phyloP scores from a whole-genome alignment of 2,888 invertebrate species.

The Machimus atricapillus region DNA sequence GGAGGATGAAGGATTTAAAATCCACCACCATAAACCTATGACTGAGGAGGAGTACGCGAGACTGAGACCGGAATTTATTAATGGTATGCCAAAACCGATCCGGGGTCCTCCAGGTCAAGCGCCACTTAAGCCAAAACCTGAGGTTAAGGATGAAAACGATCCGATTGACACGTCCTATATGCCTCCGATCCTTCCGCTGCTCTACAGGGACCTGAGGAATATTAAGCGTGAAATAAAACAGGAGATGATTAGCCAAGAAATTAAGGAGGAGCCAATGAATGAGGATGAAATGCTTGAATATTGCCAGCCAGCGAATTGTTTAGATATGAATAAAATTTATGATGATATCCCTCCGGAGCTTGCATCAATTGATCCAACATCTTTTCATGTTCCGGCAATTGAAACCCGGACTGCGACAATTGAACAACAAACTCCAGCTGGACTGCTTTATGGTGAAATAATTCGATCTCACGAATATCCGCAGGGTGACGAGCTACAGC shows the following conservation, averaged over 20 bases:
- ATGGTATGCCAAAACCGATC: conserved; percentile 41
- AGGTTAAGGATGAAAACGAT: conserved; percentile 12
- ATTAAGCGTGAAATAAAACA: conserved; percentile 18
- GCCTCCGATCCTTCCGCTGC: not conserved
- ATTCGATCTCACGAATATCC: not conserved
- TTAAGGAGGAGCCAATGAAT: conserved; percentile 21
- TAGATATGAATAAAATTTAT: not conserved
- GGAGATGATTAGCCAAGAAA: conserved; percentile 13
- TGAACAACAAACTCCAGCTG: not conserved
- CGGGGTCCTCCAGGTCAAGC: not conserved
- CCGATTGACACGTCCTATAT: not conserved
- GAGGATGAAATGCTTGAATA: conserved; percentile 3
- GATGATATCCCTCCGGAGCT: not conserved
- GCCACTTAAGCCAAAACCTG: not conserved
- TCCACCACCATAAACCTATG: conserved; percentile 23
- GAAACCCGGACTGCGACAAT: not conserved
- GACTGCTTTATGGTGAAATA: not conserved
- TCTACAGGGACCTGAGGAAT: not conserved
- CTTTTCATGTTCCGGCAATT: not conserved
- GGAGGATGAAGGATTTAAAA: conserved; percentile 35
- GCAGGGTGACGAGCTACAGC: not conserved
- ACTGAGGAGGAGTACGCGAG: conserved; percentile 38
- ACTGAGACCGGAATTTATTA: conserved; percentile 36
- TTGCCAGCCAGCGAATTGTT: conserved; percentile 1
- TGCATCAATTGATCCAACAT: not conserved